A percentile compares a stretch with the other conserved stretches of the same genome.
Evolutionary conservation across 2,113 vertebrate species (phyloP).

Genomic region (Sarotherodon lohbergeri): DNA sequence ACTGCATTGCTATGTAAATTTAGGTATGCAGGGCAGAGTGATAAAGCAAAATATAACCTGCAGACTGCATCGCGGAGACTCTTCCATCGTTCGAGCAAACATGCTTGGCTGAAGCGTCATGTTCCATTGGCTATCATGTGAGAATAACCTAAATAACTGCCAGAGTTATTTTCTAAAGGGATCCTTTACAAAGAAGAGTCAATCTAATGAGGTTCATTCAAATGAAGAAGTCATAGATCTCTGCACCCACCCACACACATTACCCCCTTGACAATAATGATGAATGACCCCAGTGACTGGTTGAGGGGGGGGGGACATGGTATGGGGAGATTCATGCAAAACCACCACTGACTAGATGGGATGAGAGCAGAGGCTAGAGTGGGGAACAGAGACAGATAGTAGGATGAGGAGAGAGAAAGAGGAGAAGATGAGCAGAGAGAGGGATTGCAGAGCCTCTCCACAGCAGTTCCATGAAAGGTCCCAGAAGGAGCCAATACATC

Average conservation of each 20-base stretch:
- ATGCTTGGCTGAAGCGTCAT: slow-evolving; percentile 61
- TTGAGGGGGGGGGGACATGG: slow-evolving; percentile 39
- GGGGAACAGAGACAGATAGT: slow-evolving; percentile 54
- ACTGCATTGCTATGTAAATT: slow-evolving; percentile 48
- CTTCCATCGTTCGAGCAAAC: slow-evolving; percentile 44
- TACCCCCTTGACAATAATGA: slow-evolving; percentile 75
- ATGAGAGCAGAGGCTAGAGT: slow-evolving; percentile 39
- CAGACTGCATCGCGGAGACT: slow-evolving; percentile 27
- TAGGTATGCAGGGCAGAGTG: slow-evolving; percentile 29
- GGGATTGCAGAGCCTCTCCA: slow-evolving; percentile 58
- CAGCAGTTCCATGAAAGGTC: slow-evolving; percentile 65
- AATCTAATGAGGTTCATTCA: slow-evolving; percentile 74
- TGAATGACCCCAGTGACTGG: slow-evolving; percentile 69
- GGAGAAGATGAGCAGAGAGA: slow-evolving; percentile 49
- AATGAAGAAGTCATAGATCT: slow-evolving; percentile 75
- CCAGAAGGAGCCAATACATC: slow-evolving; percentile 76
- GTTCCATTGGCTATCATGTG: slow-evolving; percentile 63
- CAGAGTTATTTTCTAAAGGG: slow-evolving; percentile 67
- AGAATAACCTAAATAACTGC: slow-evolving; percentile 71
- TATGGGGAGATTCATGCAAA: slow-evolving; percentile 65
- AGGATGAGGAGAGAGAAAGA: slow-evolving; percentile 42
- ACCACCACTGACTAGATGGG: slow-evolving; percentile 64
- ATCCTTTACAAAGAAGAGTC: slow-evolving; percentile 72
- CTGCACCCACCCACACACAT: slow-evolving; percentile 70
- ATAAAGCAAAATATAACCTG: slow-evolving; percentile 46